These are phyloP conservation scores for Drosophila mimetica DNA, from an alignment of 2,888 invertebrate genomes.

Conservation along the genomic window DNA sequence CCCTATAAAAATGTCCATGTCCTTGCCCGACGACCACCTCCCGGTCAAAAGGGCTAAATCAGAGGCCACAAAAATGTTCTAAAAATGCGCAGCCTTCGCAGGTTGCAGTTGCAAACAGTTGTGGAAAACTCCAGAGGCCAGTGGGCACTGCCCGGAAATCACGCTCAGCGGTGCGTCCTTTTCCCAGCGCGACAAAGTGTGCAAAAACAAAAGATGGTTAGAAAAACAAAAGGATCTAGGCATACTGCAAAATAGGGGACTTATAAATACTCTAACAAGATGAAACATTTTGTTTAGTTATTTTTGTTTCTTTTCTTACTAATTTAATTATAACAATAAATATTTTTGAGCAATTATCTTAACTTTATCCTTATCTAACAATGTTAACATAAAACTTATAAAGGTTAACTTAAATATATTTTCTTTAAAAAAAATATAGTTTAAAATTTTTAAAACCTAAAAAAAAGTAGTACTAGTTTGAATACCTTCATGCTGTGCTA, in stretches of 20 bases:
- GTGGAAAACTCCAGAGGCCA: conserved; percentile 26
- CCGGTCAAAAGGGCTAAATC: conserved; percentile 34
- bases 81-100: conserved; percentile 6
- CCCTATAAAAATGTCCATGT: conserved; percentile 13
- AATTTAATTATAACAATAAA: not conserved
- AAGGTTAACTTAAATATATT: no score
- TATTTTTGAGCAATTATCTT: no score
- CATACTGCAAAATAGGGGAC: not conserved
- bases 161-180: conserved; percentile 56
- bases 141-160: conserved; percentile 65
- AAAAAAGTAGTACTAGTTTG: no score
- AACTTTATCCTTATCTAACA: no score
- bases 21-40: conserved; percentile 25
- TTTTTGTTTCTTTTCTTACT: no score
- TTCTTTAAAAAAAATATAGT: no score
- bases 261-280: conserved; percentile 3
- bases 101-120: conserved; percentile 29
- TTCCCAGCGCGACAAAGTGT: conserved; percentile 54
- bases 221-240: conserved; percentile 6
- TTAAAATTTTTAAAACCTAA: not conserved
- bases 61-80: conserved; percentile 17
- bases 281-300: no score
- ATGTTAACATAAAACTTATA: no score
- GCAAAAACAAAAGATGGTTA: conserved; percentile 36
- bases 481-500: not conserved